Evolutionary conservation across 1,140 invertebrate genomes (phyloP), one percentile per base, ranked within the genome.

Genomic region (Conopomorpha cramerella): DNA sequence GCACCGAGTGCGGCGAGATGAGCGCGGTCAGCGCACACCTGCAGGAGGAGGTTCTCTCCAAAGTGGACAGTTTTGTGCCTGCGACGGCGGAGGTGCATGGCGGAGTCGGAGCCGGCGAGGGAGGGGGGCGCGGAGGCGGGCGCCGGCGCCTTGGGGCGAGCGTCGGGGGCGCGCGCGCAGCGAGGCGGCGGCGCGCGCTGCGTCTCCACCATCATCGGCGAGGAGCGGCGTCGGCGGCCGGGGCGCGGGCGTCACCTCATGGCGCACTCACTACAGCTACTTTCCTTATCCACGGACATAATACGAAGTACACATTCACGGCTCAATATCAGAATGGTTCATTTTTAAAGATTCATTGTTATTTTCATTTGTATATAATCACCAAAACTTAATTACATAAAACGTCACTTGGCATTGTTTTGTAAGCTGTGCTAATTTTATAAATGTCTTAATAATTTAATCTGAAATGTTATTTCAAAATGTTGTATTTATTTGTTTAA

Each of bases 41-140:
- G 84, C 55, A 85, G 80, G 16, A 86, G 63, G 3, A 87, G 71
- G 53, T 85, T 86, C 49, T 87, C 86, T 28, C 86, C 86, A 57
- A 88, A 88, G 66, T 89, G 86, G 8, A 89, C 86, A 25, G 86
- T 88, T 68, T 88, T 88, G 67, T 88, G 84, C 31, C 86, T 78
- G 25, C 86, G 78, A 14, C 86, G 77, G 31, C 84, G 81, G 26
- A 80, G 67, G 41, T 82, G 81, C 43, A 83, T 71, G 36, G 76
- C 74, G 19, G 73, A 80, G 41, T 77, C 79, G 48, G 68, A 65
- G 49, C 67, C 67, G 50, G 62, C 67, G 37, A 59, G 66, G 52
- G 51, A 78, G 47, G 61, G 64, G 46, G 55, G 78, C 48, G 59
- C 72, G 26, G 60, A 70, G 41, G 46, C 61, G 42, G 55, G 6